Evolutionary conservation across 37 sponge, comb jelly and placozoan species (phyloP).

Genomic region (Lycopodina hypogea): DNA sequence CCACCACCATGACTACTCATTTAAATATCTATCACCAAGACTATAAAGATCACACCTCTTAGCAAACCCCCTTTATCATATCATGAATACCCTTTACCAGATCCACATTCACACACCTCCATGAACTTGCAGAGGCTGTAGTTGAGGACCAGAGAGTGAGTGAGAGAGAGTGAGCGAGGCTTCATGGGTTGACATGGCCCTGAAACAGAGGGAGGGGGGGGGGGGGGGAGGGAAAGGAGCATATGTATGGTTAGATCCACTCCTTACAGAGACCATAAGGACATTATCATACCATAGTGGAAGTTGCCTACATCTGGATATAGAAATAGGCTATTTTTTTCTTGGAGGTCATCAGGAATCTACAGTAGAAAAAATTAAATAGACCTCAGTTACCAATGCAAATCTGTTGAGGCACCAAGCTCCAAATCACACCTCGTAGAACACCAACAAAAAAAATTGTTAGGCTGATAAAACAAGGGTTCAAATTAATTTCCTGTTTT

Average conservation of each 20-base stretch:
- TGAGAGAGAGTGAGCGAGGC: slow-evolving; percentile 94
- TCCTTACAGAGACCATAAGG: no score
- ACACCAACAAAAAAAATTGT: no score
- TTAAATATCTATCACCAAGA: no score
- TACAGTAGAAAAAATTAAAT: neutral
- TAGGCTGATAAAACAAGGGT: no score
- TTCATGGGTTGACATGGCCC: slow-evolving; percentile 97
- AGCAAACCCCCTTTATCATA: no score
- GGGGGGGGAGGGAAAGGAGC: neutral
- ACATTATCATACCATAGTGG: slow-evolving; percentile 82
- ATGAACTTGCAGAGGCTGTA: slow-evolving; percentile 94
- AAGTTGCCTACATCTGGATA: slow-evolving; percentile 98
- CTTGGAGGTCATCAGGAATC: slow-evolving; percentile 34
- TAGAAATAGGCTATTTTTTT: slow-evolving; percentile 96
- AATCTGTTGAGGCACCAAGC: no score
- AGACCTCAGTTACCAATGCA: no score
- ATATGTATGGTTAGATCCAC: neutral
- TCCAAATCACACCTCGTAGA: no score
- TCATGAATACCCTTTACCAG: no score
- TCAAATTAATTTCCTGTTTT: no score
- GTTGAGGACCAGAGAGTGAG: slow-evolving; percentile 93
- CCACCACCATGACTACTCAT: no score
- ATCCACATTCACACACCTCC: slow-evolving; percentile 73
- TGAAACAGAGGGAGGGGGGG: slow-evolving; percentile 5
- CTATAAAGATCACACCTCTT: no score